Evolutionary conservation across 2,888 invertebrate genomes (phyloP), one percentile per base, ranked within the genome.

Genomic region (Galerucella nymphaeae): DNA sequence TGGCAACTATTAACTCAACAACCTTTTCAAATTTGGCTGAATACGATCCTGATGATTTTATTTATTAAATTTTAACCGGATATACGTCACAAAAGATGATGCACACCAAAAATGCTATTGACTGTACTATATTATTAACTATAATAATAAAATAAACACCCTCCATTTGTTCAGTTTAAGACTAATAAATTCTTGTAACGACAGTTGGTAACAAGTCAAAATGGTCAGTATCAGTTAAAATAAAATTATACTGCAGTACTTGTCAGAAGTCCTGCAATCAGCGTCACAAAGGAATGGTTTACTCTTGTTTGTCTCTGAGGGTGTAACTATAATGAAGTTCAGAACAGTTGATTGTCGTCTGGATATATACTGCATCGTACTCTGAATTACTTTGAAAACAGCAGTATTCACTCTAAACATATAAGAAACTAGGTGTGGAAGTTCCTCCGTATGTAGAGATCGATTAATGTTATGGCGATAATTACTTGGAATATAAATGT

Each of bases 301-400:
- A 6, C 16, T 59, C 30, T 59, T 38, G 59, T 38, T 38, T 59
- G 30, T 38, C 59, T 30, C 59, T n/a, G 1, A 30, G 23, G 38
- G 59, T n/a, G 59, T 59, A 38, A 38, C 59, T 59, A 59, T 59
- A 30, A 59, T 59, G 59, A 59, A 59, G 59, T 59, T 59, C n/a
- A n/a, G 38, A 59, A 59, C 59, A 59, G 59, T 59, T 59, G 59
- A 59, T 59, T 59, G 59, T 38, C 8, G 59, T 38, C 59, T 58
- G 58, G 30, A 58, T 16, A 50, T 16, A 50, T 50, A 50, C 50
- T 53, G 53, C 53, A 53, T 10, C 16, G 16, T 53, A 53, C 18
- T 53, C 18, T 53, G 53, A 53, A 53, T 53, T 53, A 53, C 53
- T 53, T 30, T 53, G 53, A 53, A 53, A 53, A 53, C 53, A 10